Percentiles rank a stretch among this genome's conserved stretches.
Evolutionary conservation across 2,113 vertebrate species (phyloP).

Genomic region (Oncorhynchus tshawytscha): DNA sequence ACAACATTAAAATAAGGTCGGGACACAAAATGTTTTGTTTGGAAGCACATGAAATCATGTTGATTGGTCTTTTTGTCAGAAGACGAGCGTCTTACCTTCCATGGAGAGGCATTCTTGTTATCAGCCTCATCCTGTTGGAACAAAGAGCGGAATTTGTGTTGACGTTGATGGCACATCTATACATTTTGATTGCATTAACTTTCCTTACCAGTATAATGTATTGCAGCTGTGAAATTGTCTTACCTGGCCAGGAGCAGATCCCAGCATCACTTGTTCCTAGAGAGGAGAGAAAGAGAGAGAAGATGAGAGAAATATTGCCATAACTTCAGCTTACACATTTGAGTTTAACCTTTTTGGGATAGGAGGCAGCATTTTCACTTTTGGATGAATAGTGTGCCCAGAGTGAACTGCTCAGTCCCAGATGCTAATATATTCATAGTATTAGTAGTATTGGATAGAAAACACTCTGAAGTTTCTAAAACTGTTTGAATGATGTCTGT

Average conservation of each 20-base stretch:
- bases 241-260: constrained; percentile 80
- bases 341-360: too few relatives aligned
- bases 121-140: constrained; percentile 86
- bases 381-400: too few relatives aligned
- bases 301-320: too few relatives aligned
- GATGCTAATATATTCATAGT: too few relatives aligned
- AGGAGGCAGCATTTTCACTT: too few relatives aligned
- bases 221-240: constrained; percentile 32
- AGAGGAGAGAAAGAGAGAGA: not conserved
- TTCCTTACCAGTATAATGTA: not conserved
- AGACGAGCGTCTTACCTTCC: constrained; percentile 84
- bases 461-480: too few relatives aligned
- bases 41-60: not conserved
- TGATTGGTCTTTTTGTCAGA: not conserved
- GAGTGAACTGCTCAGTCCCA: too few relatives aligned
- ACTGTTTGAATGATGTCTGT: too few relatives aligned
- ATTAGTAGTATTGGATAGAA: too few relatives aligned
- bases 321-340: too few relatives aligned
- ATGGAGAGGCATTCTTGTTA: constrained; percentile 90
- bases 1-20: not conserved
- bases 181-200: too few relatives aligned
- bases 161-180: too few relatives aligned
- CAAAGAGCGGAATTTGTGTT: constrained; percentile 6
- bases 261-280: constrained; percentile 79
- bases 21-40: not conserved